Percentiles rank a stretch among this genome's conserved stretches.
These are phyloP conservation scores for Drosophila diplacantha DNA, from an alignment of 2,888 invertebrate species.

Conservation along the genomic window DNA sequence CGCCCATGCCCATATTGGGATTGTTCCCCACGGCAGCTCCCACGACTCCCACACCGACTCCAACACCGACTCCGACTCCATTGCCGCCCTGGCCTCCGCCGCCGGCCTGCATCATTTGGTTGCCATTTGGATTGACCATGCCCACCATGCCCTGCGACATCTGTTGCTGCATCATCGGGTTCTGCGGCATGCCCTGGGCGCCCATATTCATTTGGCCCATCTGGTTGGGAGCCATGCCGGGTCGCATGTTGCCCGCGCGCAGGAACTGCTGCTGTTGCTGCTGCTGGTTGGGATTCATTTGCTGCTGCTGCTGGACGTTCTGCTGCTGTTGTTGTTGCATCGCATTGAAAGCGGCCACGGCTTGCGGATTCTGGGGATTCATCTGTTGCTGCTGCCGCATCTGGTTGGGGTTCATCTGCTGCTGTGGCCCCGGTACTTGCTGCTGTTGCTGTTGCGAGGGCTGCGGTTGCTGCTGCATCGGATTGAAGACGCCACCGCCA, in stretches of 20 bases:
- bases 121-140: conserved; percentile 68
- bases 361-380: conserved; percentile 73
- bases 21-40: conserved; percentile 50
- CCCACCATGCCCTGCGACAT: conserved; percentile 72
- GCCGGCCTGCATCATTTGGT: conserved; percentile 73
- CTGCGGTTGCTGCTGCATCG: conserved; percentile 74
- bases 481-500: conserved; percentile 64
- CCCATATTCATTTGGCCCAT: conserved; percentile 78
- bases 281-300: conserved; percentile 64
- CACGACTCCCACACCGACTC: conserved; percentile 48
- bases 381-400: conserved; percentile 72
- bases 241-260: conserved; percentile 75
- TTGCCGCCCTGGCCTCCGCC: conserved; percentile 60
- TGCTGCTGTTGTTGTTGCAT: conserved; percentile 68
- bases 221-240: conserved; percentile 76
- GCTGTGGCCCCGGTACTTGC: conserved; percentile 70
- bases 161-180: conserved; percentile 72
- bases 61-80: conserved; percentile 55
- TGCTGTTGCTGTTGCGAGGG: conserved; percentile 68
- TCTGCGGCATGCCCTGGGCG: conserved; percentile 76
- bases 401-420: conserved; percentile 68
- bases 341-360: conserved; percentile 57
- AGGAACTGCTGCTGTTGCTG: conserved; percentile 74
- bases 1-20: conserved; percentile 70
- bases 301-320: conserved; percentile 75